Percentiles rank a stretch among this genome's conserved stretches.
Conservation (phyloP, 1,140 invertebrate species). For the Nephila pilipes region DNA sequence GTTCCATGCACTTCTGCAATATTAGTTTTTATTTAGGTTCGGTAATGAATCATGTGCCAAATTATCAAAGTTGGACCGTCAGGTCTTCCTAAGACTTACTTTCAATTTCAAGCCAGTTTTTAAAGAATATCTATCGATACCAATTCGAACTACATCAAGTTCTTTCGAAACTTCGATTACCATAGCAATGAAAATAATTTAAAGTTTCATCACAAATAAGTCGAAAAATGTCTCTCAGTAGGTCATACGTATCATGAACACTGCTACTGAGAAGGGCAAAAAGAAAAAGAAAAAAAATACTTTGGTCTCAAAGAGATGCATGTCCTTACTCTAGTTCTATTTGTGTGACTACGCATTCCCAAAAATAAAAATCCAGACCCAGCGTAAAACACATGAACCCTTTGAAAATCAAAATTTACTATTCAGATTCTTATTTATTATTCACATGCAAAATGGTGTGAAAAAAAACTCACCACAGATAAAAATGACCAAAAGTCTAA, state of each 20-base stretch:
- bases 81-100: constrained; percentile 43
- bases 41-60: not conserved
- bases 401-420: not conserved
- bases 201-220: constrained; percentile 52
- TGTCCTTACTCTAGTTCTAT: constrained; percentile 75
- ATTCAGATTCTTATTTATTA: not conserved
- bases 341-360: constrained; percentile 68
- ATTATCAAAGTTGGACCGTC: not conserved
- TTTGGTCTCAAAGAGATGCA: constrained; percentile 68
- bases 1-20: not conserved
- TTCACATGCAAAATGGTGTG: not conserved
- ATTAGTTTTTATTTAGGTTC: not conserved
- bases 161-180: constrained; percentile 76
- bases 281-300: constrained; percentile 64
- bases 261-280: constrained; percentile 34
- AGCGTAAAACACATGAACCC: constrained; percentile 39
- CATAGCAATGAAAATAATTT: constrained; percentile 63
- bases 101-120: constrained; percentile 66
- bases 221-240: constrained; percentile 65
- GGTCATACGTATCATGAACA: constrained; percentile 57
- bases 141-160: constrained; percentile 70
- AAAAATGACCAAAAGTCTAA: not conserved
- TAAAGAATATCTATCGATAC: constrained; percentile 72
- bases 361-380: constrained; percentile 76
- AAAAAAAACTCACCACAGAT: not conserved